Percentiles rank a stretch among this genome's conserved stretches.
These are phyloP conservation scores for Gastrophryne carolinensis DNA, from an alignment of 2,797 vertebrate species.

Conservation along the genomic window DNA sequence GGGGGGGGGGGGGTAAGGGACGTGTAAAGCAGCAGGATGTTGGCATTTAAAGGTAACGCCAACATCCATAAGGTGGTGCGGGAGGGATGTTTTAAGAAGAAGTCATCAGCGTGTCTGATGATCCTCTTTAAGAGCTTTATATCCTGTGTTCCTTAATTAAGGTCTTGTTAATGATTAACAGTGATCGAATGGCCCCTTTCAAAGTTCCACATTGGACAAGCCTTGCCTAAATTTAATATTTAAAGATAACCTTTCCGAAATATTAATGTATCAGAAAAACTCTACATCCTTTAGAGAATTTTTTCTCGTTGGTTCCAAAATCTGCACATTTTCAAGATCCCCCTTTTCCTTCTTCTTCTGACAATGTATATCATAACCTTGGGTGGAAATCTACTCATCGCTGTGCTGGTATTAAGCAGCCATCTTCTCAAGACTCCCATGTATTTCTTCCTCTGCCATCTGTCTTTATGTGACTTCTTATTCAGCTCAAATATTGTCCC, in stretches of 20 bases:
- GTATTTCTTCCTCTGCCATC: conserved; percentile 27
- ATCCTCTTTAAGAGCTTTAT: too few species aligned
- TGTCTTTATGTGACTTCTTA: conserved; percentile 23
- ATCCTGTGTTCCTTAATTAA: too few species aligned
- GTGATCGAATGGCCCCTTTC: too few species aligned
- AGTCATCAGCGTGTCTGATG: too few species aligned
- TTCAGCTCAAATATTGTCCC: conserved; percentile 21
- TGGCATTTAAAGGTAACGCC: too few species aligned
- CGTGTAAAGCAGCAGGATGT: too few species aligned
- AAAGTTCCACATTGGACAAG: too few species aligned
- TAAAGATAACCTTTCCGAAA: not conserved
- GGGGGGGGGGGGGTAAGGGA: too few species aligned
- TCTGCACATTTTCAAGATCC: not conserved
- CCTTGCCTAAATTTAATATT: too few species aligned
- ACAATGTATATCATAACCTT: not conserved
- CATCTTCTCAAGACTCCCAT: not conserved
- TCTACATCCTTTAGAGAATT: not conserved
- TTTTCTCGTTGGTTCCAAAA: conserved; percentile 7
- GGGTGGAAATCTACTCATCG: conserved; percentile 10
- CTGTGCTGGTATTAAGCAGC: conserved; percentile 7
- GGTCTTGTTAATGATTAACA: too few species aligned
- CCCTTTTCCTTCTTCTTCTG: not conserved
- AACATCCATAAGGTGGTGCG: too few species aligned
- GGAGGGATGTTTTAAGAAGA: too few species aligned
- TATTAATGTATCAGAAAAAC: not conserved